Evolutionary conservation across 2,113 vertebrate genomes (phyloP).

Genomic region (Pipa parva): DNA sequence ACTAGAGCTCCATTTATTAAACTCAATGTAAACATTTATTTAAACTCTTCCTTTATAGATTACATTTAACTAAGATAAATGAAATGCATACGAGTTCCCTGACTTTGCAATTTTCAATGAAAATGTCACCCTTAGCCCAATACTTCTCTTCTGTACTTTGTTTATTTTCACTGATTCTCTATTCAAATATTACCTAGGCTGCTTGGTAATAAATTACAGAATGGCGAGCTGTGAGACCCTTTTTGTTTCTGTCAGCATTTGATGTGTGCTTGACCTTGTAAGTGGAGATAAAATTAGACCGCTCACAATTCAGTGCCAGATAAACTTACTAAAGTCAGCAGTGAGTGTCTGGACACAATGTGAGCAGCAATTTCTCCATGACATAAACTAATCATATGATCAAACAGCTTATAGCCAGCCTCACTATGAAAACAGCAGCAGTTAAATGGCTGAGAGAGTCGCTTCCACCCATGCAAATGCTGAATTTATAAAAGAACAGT

Average conservation of each 20-base stretch:
- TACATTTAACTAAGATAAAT: no score
- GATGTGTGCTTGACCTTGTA: conserved; percentile 16
- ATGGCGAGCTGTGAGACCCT: no score
- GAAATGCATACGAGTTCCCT: no score
- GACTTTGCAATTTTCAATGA: no score
- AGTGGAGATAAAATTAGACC: conserved; percentile 21
- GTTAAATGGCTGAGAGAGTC: no score
- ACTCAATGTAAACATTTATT: no score
- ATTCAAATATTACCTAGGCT: conserved; percentile 27
- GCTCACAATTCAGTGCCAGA: conserved; percentile 16
- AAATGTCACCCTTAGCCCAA: no score
- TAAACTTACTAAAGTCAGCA: conserved; percentile 29
- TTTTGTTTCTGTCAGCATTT: conserved; percentile 29
- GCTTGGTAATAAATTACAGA: conserved; percentile 30
- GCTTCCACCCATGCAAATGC: no score
- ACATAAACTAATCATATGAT: conserved; percentile 5
- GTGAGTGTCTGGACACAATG: conserved; percentile 8
- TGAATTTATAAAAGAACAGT: no score
- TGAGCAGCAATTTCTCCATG: not conserved
- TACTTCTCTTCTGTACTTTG: not conserved
- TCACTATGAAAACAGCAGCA: not conserved
- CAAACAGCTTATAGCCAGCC: not conserved
- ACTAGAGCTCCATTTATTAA: no score
- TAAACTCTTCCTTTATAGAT: no score
- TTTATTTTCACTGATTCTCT: not conserved